Conservation (phyloP, 2,797 vertebrate genomes). For the Fundulus diaphanus region DNA sequence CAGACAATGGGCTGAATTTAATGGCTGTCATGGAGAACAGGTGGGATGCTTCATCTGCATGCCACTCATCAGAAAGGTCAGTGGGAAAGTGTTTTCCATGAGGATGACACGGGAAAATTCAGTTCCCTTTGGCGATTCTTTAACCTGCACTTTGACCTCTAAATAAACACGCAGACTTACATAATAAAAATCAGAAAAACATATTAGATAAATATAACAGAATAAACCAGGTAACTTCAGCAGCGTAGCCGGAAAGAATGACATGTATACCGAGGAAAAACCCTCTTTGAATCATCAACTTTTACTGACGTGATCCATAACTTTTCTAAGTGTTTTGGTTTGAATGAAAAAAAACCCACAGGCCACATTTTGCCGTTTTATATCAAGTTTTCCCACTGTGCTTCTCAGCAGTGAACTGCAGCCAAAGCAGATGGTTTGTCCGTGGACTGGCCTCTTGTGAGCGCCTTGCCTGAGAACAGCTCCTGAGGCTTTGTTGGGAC, state of each 20-base stretch:
- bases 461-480: slow-evolving; percentile 56
- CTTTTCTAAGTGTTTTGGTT: background rate
- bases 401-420: slow-evolving; percentile 29
- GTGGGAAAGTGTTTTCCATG: slow-evolving; percentile 71
- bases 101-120: slow-evolving; percentile 55
- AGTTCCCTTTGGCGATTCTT: slow-evolving; percentile 16
- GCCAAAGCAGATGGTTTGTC: slow-evolving; percentile 66
- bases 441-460: slow-evolving; percentile 47
- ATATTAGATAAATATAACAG: background rate
- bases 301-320: background rate
- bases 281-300: background rate
- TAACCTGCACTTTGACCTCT: slow-evolving; percentile 9
- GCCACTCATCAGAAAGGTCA: slow-evolving; percentile 68
- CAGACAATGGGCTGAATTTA: slow-evolving; percentile 72
- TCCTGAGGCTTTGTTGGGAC: slow-evolving; percentile 59
- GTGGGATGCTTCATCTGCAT: slow-evolving; percentile 70
- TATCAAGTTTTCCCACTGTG: slow-evolving; percentile 1
- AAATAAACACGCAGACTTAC: background rate
- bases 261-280: background rate
- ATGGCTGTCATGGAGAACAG: slow-evolving; percentile 73
- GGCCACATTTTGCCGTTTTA: background rate
- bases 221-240: background rate
- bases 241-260: background rate
- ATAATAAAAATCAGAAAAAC: background rate
- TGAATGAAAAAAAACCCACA: background rate